phyloP scores from a whole-genome alignment of 2,797 vertebrate species.

The Sus cebifrons region DNA sequence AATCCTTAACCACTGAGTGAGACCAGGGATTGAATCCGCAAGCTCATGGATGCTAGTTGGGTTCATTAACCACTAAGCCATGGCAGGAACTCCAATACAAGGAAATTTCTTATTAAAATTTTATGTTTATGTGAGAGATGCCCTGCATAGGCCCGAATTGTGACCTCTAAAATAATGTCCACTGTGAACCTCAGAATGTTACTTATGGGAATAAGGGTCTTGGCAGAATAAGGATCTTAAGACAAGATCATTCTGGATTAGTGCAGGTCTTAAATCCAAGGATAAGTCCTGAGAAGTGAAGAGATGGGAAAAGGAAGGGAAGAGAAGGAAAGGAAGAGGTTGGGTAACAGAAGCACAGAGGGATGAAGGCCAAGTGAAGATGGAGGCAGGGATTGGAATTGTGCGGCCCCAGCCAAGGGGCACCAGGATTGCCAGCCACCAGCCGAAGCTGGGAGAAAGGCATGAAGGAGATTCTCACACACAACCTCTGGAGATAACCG shows the following conservation, averaged over 20 bases:
- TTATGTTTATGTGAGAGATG: background rate
- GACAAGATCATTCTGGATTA: background rate
- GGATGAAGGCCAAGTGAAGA: background rate
- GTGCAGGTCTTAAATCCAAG: background rate
- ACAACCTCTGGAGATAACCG: background rate
- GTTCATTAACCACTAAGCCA: background rate
- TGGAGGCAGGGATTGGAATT: background rate
- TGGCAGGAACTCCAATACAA: background rate
- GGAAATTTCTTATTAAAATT: constrained; percentile 36
- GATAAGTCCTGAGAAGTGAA: background rate
- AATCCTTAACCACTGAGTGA: no score
- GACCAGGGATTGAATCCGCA: background rate
- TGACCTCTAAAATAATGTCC: background rate
- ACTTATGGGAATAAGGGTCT: background rate
- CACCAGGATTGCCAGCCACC: background rate
- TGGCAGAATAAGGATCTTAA: constrained; percentile 33
- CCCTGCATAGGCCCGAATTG: background rate
- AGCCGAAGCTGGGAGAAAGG: background rate
- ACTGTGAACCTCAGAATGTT: background rate
- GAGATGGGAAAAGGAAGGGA: background rate
- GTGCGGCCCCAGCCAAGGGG: background rate
- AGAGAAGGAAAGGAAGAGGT: background rate
- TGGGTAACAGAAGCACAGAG: background rate
- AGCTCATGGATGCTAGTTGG: background rate
- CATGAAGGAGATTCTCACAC: background rate